A percentile compares a stretch with the other conserved stretches of the same genome.
Conservation (phyloP, 2,797 vertebrate species). For the Eupleurogrammus muticus region DNA sequence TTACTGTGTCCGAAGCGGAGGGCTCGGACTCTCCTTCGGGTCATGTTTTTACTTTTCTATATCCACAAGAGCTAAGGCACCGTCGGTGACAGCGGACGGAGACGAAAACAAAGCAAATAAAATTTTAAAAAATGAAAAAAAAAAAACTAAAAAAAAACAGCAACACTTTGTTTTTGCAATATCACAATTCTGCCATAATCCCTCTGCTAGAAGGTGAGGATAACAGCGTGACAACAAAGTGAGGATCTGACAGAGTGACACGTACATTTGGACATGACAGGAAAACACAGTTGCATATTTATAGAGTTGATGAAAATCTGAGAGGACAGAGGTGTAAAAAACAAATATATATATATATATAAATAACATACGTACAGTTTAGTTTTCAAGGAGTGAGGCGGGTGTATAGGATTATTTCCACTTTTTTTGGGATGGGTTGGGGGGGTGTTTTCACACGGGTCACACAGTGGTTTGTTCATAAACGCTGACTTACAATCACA, state of each 20-base stretch:
- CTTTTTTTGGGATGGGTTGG: background rate
- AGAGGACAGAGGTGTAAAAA: constrained; percentile 17
- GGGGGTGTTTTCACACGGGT: constrained; percentile 33
- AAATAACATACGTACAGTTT: constrained; percentile 31
- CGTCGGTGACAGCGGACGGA: constrained; percentile 49
- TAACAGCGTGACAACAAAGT: constrained; percentile 36
- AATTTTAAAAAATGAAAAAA: constrained; percentile 39
- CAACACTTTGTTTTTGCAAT: constrained; percentile 42
- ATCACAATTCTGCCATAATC: constrained; percentile 44
- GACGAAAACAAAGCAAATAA: constrained; percentile 38
- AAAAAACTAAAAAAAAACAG: background rate
- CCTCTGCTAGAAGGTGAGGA: constrained; percentile 31
- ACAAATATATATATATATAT: constrained; percentile 8
- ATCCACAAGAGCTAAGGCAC: constrained; percentile 71
- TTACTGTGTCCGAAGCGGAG: constrained; percentile 65
- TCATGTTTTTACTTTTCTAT: constrained; percentile 72
- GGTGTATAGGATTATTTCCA: constrained; percentile 22
- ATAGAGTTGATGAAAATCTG: constrained; percentile 16
- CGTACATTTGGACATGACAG: constrained; percentile 9
- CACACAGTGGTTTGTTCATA: constrained; percentile 58
- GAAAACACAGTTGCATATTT: constrained; percentile 13
- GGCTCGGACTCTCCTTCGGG: constrained; percentile 65
- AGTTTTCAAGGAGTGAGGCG: constrained; percentile 4
- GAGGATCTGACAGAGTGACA: constrained; percentile 16
- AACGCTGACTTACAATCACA: constrained; percentile 65